Evolutionary conservation across 2,888 invertebrate species (phyloP), one percentile per base, ranked within the genome.

Genomic region (Leistus spinibarbis): DNA sequence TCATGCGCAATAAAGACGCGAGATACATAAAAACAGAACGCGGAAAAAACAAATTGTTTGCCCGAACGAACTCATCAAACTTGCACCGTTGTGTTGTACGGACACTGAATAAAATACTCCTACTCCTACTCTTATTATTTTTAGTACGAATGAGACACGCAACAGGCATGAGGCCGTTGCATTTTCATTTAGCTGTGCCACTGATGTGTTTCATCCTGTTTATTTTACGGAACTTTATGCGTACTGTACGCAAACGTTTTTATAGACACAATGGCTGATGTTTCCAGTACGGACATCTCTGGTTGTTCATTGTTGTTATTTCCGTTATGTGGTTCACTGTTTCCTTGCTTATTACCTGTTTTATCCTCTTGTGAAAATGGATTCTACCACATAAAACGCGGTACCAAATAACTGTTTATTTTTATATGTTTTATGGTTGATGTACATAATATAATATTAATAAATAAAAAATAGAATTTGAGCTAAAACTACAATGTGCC

Each of bases 211-310:
- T 65, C 13, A 40, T 40, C 40, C 53, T 4, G 16, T 69, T 62
- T 17, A 56, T 72, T 54, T 71, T 64, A 3, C 24, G 20, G 19
- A 20, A 20, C 13, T 17, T 71, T 66, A 72, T 66, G 72, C 66
- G 66, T 72, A 57, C 64, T 72, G 13, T 40, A 64, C 24, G 16
- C 72, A 72, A 72, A 72, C 65, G 65, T 72, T 72, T 62, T 72
- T 72, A 72, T 72, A 57, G 72, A 57, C 54, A 66, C 54, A 56
- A 64, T 64, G 63, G 56, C 40, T 20, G 62, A 69, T 69, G 72
- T 66, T 64, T 24, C 19, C 64, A 62, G 23, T 24, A 23, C 23
- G 57, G 17, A 23, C 62, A 54, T 56, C n/a, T 20, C 54, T 56
- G 40, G 20, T 62, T 54, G 23, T 68, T 63, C 63, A 54, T 13